phyloP scores from a whole-genome alignment of 2,113 vertebrate genomes.

The Calyptommatus sinebrachiatus region DNA sequence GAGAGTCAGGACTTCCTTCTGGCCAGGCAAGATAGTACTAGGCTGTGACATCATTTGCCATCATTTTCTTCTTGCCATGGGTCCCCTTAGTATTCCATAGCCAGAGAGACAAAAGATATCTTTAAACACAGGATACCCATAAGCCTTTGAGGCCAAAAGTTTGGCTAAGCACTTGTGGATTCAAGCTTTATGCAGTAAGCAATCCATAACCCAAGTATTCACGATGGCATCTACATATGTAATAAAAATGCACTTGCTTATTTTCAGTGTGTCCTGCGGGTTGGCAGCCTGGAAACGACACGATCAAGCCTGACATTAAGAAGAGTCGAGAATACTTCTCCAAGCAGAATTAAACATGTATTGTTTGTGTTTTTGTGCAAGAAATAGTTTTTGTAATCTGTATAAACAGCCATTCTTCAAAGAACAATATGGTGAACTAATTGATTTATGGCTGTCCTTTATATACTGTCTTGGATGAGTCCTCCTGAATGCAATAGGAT shows the following conservation, averaged over 20 bases:
- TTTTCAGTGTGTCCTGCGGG: constrained; percentile 95
- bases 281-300: constrained; percentile 97
- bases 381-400: constrained; percentile 52
- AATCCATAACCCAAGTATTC: too few species aligned
- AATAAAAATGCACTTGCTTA: constrained; percentile 23
- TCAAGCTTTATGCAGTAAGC: too few species aligned
- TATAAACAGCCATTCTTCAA: constrained; percentile 53
- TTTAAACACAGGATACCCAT: too few species aligned
- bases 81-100: too few species aligned
- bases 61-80: too few species aligned
- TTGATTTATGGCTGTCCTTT: constrained; percentile 24
- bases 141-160: too few species aligned
- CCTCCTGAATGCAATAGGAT: background rate
- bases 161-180: too few species aligned
- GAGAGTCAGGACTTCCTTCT: too few species aligned
- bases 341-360: constrained; percentile 80
- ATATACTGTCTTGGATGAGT: background rate
- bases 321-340: constrained; percentile 96
- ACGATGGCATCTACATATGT: background rate
- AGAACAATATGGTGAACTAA: constrained; percentile 52
- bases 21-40: too few species aligned
- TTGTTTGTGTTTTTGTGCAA: background rate
- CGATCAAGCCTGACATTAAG: constrained; percentile 94
- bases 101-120: too few species aligned
- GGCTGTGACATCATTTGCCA: too few species aligned